Base-by-base conservation (phyloP, 2,888 invertebrate genomes). In the Phortica okadai region DNA sequence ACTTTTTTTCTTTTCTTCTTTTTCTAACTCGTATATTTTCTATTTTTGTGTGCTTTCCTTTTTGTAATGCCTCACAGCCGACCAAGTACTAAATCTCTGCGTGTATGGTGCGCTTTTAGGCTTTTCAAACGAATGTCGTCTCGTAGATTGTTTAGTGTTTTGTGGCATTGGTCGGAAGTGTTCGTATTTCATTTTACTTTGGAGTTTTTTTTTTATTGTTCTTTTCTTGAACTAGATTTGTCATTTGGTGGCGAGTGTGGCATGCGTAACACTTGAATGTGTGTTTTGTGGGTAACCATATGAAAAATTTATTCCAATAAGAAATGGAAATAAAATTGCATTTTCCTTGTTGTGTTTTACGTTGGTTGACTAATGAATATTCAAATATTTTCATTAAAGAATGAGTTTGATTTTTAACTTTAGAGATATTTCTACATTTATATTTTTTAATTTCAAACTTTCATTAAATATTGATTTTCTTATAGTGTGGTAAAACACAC, bases 51-150 rank as follows among this genome's bases (percentile, higher is more conserved):
- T 62, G 21, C 59, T 59, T n/a, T 59, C 3, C 16, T 59, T 16
- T 8, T 5, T 21, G 16, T 21, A 10, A 62, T 14, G 4, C 10
- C 50, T 14, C 8, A 50, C 50, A 5, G 50, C 50, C 14, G 50
- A 62, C 16, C 16, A 67, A 7, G 44, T 42, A 42, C 16, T 67
- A 67, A 67, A 44, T 67, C 67, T 67, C 44, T 25, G 42, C 67
- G 42, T 67, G 42, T 67, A 14, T 44, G 14, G 16, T 6, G 67
- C 44, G 44, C 16, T 41, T 64, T 64, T 41, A 64, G n/a, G 56
- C 56, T 56, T 56, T 5, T 33, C 33, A 33, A 33, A 33, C 56
- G n/a, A n/a, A 16, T 56, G 25, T n/a, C 16, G 62, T 62, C 62
- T 62, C 21, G 6, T 62, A 21, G 25, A 25, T 14, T 1, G 10